Evolutionary conservation across 2,113 vertebrate species (phyloP).

Genomic region (Embiotoca jacksoni): DNA sequence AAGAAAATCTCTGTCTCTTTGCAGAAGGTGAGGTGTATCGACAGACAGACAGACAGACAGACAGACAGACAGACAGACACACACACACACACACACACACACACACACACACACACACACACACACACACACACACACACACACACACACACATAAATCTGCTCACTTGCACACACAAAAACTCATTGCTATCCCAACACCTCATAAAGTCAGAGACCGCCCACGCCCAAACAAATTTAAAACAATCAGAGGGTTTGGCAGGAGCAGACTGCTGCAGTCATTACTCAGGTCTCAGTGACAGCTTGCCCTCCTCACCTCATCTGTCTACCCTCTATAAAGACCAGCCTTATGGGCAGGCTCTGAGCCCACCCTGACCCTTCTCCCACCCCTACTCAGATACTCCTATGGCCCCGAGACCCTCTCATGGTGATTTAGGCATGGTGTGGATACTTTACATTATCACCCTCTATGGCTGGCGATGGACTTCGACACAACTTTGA

Average conservation of each 20-base stretch:
- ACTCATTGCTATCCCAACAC: constrained; percentile 70
- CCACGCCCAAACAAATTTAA: constrained; percentile 77
- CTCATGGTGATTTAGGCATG: constrained; percentile 20
- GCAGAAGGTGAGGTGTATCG: too few species aligned
- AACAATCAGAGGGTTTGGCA: constrained; percentile 76
- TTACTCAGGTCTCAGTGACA: constrained; percentile 76
- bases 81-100: not conserved
- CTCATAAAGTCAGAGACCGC: constrained; percentile 78
- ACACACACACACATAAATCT: not conserved
- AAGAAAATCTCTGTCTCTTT: not conserved
- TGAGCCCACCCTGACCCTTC: constrained; percentile 44
- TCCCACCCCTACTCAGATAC: constrained; percentile 38
- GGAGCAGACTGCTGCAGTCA: constrained; percentile 69
- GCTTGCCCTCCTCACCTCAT: constrained; percentile 80
- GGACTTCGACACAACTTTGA: not conserved
- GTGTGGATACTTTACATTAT: constrained; percentile 8
- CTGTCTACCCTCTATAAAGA: constrained; percentile 75
- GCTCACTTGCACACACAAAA: constrained; percentile 16
- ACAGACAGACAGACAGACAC: too few species aligned
- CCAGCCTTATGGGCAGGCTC: constrained; percentile 52
- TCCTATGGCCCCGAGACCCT: constrained; percentile 18
- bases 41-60: too few species aligned
- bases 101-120: too few species aligned
- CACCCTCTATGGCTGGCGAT: not conserved
- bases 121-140: too few species aligned